Conservation (phyloP, 2,113 vertebrate species). For the Lepidiolamprologus cunningtoni region DNA sequence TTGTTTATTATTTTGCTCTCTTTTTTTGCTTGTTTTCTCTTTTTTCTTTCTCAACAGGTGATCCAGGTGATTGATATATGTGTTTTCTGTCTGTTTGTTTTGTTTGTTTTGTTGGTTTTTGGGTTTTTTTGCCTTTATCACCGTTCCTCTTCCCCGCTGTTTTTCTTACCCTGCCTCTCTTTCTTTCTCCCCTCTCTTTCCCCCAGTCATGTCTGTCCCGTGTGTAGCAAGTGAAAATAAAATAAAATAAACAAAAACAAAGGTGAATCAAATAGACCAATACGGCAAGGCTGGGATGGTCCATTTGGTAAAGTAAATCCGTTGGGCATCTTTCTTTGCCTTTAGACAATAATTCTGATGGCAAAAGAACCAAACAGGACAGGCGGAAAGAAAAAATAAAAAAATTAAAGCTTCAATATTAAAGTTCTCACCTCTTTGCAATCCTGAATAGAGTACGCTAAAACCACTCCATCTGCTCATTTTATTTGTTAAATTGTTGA, state of each 20-base stretch:
- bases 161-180: not conserved
- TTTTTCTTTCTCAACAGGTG: not conserved
- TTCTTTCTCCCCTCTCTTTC: not conserved
- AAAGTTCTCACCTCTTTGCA: not conserved
- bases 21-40: not conserved
- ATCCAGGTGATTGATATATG: not conserved
- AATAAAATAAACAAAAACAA: not conserved
- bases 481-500: not conserved
- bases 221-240: not conserved
- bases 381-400: not conserved
- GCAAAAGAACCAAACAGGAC: not conserved
- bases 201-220: not conserved
- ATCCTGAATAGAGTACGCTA: not conserved
- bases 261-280: not conserved
- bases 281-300: rapidly evolving
- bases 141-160: not conserved
- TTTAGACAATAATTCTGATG: not conserved
- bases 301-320: not conserved
- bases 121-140: rapidly evolving
- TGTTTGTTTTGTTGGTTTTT: not conserved
- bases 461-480: not conserved
- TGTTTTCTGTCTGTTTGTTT: not conserved
- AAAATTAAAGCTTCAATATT: not conserved
- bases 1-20: not conserved
- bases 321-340: not conserved